Base-by-base conservation (phyloP, 2,797 vertebrate species). In the Pseudochirops corinnae region DNA sequence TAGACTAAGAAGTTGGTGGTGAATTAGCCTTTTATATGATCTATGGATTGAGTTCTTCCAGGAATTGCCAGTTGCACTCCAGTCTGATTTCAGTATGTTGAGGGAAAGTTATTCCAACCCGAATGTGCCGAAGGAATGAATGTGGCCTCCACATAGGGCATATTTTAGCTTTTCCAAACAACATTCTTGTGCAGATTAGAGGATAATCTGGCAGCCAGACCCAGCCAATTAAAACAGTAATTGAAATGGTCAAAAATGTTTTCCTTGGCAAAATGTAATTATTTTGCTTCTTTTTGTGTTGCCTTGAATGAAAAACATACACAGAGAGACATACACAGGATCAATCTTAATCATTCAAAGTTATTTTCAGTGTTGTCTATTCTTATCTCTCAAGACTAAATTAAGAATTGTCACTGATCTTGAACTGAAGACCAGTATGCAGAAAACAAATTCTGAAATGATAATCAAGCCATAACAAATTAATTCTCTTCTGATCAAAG, bases 181-280 rank as follows among this genome's bases (percentile, higher is more conserved):
- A 98, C 98, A 99, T 99, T 99, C 98, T 98, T 99, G 98, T 96
- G 98, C 98, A 99, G 99, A 99, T 99, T 99, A 99, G 96, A 98
- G 97, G 96, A 98, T 98, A 99, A 99, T 98, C 98, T 98, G 97
- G 97, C 98, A 98, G 95, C 94, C 96, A 97, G 96, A 92, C 14
- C 53, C 39, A 12, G 98, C 99, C 99, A 99, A 98, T 99, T 99
- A 98, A 98, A 99, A 98, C 97, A 98, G 98, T 98, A 98, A 98
- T 98, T 98, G 98, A 98, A 99, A 99, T 98, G 98, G 96, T 90
- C 97, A 67, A 96, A 98, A 98, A 96, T 98, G 98, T 98, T 99
- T 99, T 98, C 92, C 97, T 98, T 99, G 99, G 98, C 98, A 98
- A 95, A 98, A 96, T 97, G 91, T 92, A 46, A 82, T 96, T 96